Conservation (phyloP, 1,140 invertebrate species). For the Goniozus legneri region DNA sequence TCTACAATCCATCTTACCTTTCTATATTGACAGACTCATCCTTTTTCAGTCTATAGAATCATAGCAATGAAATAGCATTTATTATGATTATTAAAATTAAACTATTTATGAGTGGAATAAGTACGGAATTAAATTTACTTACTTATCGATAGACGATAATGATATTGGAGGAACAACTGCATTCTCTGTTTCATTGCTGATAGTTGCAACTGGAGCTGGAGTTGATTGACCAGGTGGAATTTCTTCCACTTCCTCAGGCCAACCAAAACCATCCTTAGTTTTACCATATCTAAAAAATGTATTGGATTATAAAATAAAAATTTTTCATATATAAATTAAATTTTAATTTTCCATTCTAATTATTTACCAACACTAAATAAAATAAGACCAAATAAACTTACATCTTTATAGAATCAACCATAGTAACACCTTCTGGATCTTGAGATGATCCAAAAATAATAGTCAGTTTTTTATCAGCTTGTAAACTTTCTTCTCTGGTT, state of each 20-base stretch:
- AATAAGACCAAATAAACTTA: slow-evolving; percentile 35
- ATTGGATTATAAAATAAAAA: neutral
- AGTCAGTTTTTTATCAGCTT: slow-evolving; percentile 86
- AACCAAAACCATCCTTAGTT: slow-evolving; percentile 93
- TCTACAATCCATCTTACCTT: slow-evolving; percentile 48
- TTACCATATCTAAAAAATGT: slow-evolving; percentile 71
- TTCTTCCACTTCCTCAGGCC: slow-evolving; percentile 94
- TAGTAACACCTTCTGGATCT: slow-evolving; percentile 84
- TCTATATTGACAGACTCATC: slow-evolving; percentile 47
- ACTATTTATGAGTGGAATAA: slow-evolving; percentile 3
- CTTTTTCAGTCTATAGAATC: slow-evolving; percentile 45
- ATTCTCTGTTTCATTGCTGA: slow-evolving; percentile 49
- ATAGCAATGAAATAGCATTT: slow-evolving; percentile 22
- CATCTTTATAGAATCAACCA: slow-evolving; percentile 92
- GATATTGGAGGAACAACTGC: slow-evolving; percentile 42
- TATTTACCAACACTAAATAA: neutral
- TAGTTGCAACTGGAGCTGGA: slow-evolving; percentile 38
- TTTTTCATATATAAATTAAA: neutral
- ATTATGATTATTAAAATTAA: slow-evolving; percentile 15
- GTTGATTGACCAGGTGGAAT: slow-evolving; percentile 61
- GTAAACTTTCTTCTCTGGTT: slow-evolving; percentile 89
- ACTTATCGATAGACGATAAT: slow-evolving; percentile 59
- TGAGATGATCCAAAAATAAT: slow-evolving; percentile 89
- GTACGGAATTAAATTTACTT: slow-evolving; percentile 20
- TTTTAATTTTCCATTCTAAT: neutral